Base-by-base conservation (phyloP, 1,140 invertebrate genomes). In the Pseudomyrmex gracilis region DNA sequence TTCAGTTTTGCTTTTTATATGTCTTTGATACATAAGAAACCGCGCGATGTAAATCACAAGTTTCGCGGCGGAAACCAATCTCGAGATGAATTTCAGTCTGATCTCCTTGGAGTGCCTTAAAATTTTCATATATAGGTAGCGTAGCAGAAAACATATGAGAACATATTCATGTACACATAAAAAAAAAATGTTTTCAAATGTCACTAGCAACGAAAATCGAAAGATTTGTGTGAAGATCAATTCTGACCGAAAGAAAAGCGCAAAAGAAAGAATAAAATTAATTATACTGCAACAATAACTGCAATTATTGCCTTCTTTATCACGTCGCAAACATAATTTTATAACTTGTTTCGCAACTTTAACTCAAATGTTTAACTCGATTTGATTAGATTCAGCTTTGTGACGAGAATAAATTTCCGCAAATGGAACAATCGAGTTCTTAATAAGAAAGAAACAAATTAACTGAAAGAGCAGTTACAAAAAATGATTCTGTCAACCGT, bases 11-110 rank as follows among this genome's bases (percentile, higher is more conserved):
- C 13, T 12, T 78, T 45, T 1, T 1, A 17, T n/a, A 12, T 67
- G 17, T 68, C 9, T 68, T 78, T 43, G 12, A 34, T 34, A 34
- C 7, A 55, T 77, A 55, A 76, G 10, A 9, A 17, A 17, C 2
- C 20, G 1, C n/a, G 13, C 22, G 34, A n/a, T 24, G 55, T 68
- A 78, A 78, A 78, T 68, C 51, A 78, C 12, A 15, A 34, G 12
- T 57, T 77, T 57, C 15, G 17, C 24, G 43, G 9, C 34, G 5
- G 20, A 15, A 55, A 24, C 5, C 51, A 45, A 57, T 47, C 55
- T 17, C 34, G 15, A 57, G 47, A 78, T 78, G 1, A 68, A 57
- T 78, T 68, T 55, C n/a, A 43, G 34, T 55, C 51, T 34, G n/a
- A 45, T 12, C 34, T 68, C 43, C 15, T 34, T 17, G 0, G 49